Base-by-base conservation (phyloP, 1,140 invertebrate species). In the Zaprionus kolodkinae region DNA sequence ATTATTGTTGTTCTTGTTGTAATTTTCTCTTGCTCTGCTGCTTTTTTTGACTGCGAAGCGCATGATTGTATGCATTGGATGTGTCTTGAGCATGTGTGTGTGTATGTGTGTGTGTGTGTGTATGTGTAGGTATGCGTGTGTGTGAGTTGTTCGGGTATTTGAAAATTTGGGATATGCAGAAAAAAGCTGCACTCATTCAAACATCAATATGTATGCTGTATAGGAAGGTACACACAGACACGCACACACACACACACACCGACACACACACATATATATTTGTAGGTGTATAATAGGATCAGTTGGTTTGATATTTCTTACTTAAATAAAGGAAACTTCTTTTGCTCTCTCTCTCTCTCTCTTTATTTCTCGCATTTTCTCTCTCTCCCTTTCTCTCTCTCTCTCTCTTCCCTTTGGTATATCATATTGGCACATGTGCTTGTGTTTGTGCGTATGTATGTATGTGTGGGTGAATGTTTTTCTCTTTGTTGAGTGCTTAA, bases 1-100 rank as follows among this genome's bases (percentile, higher is more conserved):
- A 17, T 10, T 35, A 21, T n/a, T 17, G 30, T 45, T 33, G 10
- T 3, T 48, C 27, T 60, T 15, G 27, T 30, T 27, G 27, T 21
- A 10, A 57, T 56, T 12, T 35, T 56, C 11, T 56, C 52, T 15
- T 33, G 30, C 43, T 76, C 38, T 65, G 69, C 73, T 79, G 63
- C 54, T 68, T 55, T 65, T 17, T 63, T 61, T 25, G 61, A 77
- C 70, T 64, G 55, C 54, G 45, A 72, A 64, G 60, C 69, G 64
- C 60, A 60, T 71, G 65, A 45, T 15, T 45, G 21, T 40, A 61
- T 59, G 43, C 21, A 52, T 68, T 11, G 48, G 38, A n/a, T 61
- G 38, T 66, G 56, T 73, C 5, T 43, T 56, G 38, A 30, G 27
- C 36, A 3, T 54, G 65, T 52, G 17, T 45, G 17, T 35, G 15